Conservation (phyloP, 2,888 invertebrate genomes). For the Tenodera sinensis region DNA sequence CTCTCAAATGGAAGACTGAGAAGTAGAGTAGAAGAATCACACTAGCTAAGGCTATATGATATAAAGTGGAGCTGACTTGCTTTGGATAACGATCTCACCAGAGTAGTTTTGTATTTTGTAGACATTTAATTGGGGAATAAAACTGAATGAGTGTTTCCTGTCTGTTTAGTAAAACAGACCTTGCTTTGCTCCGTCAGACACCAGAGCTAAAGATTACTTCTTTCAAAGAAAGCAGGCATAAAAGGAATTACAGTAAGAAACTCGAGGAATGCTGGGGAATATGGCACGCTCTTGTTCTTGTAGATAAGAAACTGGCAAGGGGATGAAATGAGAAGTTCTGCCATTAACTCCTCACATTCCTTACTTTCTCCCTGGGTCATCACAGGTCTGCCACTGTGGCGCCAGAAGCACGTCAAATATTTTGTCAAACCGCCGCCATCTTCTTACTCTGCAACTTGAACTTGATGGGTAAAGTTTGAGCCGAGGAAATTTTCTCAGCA, state of each 20-base stretch:
- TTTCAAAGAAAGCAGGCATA: background rate
- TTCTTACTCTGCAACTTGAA: background rate
- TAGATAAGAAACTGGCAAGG: background rate
- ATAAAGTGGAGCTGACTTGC: no score
- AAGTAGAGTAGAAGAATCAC: no score
- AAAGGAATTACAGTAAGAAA: background rate
- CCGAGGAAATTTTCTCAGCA: background rate
- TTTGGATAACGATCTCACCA: no score
- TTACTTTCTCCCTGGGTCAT: background rate
- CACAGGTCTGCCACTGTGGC: background rate
- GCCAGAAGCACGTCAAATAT: background rate
- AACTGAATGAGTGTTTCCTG: no score
- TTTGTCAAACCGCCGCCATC: background rate
- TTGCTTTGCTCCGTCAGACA: background rate
- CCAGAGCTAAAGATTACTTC: background rate
- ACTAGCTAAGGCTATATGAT: no score
- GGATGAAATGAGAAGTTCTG: background rate
- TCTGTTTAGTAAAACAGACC: no score
- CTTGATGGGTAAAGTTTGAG: background rate
- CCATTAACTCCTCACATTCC: background rate
- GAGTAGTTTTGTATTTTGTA: no score
- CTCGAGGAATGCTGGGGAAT: background rate
- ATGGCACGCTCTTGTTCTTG: background rate
- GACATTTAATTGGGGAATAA: no score
- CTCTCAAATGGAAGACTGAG: no score